Percentiles rank a stretch among this genome's conserved stretches.
These are phyloP conservation scores for Malacosoma neustria DNA, from an alignment of 2,888 invertebrate genomes.

Conservation along the genomic window DNA sequence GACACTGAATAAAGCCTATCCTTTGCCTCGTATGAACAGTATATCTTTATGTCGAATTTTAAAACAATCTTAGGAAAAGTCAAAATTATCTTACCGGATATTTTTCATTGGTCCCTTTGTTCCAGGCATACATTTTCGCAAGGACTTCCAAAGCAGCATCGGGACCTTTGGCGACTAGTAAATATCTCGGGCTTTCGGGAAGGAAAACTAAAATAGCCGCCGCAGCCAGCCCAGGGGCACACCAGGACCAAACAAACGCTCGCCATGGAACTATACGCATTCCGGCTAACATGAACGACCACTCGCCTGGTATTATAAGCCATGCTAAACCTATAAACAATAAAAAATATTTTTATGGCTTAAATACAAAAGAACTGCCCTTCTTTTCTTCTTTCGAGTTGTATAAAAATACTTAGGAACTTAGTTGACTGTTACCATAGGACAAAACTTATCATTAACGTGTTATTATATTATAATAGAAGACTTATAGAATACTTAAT, in stretches of 20 bases:
- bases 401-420: constrained; percentile 1
- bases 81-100: constrained; percentile 71
- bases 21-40: no score
- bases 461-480: no score
- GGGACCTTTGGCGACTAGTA: constrained; percentile 76
- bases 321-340: constrained; percentile 76
- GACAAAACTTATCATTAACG: no score
- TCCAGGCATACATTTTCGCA: constrained; percentile 73
- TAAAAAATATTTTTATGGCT: no score
- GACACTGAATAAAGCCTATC: no score
- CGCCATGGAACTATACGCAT: constrained; percentile 83
- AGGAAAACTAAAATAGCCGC: constrained; percentile 70
- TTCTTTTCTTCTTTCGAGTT: no score
- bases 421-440: neutral
- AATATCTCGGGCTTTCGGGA: constrained; percentile 87
- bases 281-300: constrained; percentile 49
- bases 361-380: no score
- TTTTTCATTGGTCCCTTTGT: constrained; percentile 31
- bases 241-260: constrained; percentile 78
- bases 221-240: constrained; percentile 77
- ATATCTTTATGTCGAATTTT: no score
- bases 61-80: no score
- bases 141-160: constrained; percentile 77
- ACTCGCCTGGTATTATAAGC: constrained; percentile 77
- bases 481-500: no score